A percentile compares a stretch with the other conserved stretches of the same genome.
These are phyloP conservation scores for Tragulus kanchil DNA, from an alignment of 2,113 vertebrate genomes.

Conservation along the genomic window DNA sequence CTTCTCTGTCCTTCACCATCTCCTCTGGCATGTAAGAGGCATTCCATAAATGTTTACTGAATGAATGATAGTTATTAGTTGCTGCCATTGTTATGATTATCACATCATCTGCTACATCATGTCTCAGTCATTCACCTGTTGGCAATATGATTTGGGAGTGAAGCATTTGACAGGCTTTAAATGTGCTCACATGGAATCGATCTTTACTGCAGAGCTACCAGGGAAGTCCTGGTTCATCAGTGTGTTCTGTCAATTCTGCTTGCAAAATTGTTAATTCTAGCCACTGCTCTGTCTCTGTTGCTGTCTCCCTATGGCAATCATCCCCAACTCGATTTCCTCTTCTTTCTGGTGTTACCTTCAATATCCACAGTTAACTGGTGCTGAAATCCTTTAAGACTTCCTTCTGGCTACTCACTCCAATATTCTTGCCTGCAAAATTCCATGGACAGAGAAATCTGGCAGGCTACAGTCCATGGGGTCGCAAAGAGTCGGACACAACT, in stretches of 20 bases:
- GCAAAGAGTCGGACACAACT: too few species aligned
- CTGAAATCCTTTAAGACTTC: neutral
- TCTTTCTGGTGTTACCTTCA: neutral
- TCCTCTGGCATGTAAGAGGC: neutral
- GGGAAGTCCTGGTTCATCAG: neutral
- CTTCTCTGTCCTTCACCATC: neutral
- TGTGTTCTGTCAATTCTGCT: neutral
- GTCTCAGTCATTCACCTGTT: neutral
- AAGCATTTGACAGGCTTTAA: neutral
- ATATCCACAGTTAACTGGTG: neutral
- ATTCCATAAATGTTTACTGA: neutral
- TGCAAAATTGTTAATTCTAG: neutral
- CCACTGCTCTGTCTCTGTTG: neutral
- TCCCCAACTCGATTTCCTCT: neutral
- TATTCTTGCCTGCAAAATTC: too few species aligned
- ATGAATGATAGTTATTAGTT: neutral
- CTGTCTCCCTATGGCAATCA: neutral
- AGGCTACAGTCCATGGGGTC: too few species aligned
- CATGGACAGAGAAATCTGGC: too few species aligned
- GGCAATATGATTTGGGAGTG: neutral
- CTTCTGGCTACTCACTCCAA: neutral
- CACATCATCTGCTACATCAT: neutral
- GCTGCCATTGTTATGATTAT: neutral
- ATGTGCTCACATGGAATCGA: neutral
- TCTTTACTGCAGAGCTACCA: too few species aligned